Evolutionary conservation across 1,140 invertebrate species (phyloP).

Genomic region (Andricus grossulariae): DNA sequence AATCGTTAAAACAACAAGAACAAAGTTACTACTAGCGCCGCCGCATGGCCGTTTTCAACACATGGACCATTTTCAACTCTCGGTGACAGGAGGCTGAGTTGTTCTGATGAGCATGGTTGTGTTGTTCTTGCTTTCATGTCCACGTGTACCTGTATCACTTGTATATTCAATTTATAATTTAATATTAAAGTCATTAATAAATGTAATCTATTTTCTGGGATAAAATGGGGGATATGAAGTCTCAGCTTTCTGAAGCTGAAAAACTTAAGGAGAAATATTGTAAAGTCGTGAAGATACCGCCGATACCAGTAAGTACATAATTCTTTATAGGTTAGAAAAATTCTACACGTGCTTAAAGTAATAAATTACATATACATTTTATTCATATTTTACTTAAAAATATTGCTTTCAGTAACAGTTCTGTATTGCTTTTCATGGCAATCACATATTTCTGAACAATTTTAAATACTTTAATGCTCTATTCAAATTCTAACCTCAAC

Average conservation of each 20-base stretch:
- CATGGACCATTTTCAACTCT: no score
- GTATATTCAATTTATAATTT: conserved; percentile 1
- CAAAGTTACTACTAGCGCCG: no score
- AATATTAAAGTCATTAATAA: neutral
- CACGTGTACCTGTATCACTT: no score
- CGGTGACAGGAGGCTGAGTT: no score
- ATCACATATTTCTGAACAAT: no score
- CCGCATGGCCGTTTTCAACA: no score
- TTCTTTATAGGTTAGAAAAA: conserved; percentile 37
- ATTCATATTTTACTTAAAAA: neutral
- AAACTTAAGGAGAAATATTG: conserved; percentile 51
- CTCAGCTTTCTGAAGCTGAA: conserved; percentile 30
- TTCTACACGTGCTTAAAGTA: neutral
- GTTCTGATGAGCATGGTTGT: no score
- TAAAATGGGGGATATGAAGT: conserved; percentile 61
- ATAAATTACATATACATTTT: neutral
- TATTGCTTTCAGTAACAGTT: neutral
- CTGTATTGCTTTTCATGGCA: neutral
- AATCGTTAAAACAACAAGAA: no score
- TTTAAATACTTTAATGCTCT: no score
- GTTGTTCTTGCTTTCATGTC: no score
- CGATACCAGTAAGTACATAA: conserved; percentile 1
- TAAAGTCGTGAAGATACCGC: conserved; percentile 47
- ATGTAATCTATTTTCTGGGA: neutral
- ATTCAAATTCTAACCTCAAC: no score